Conservation (phyloP, 2,797 vertebrate genomes). For the Hypotaenidia okinawae region DNA sequence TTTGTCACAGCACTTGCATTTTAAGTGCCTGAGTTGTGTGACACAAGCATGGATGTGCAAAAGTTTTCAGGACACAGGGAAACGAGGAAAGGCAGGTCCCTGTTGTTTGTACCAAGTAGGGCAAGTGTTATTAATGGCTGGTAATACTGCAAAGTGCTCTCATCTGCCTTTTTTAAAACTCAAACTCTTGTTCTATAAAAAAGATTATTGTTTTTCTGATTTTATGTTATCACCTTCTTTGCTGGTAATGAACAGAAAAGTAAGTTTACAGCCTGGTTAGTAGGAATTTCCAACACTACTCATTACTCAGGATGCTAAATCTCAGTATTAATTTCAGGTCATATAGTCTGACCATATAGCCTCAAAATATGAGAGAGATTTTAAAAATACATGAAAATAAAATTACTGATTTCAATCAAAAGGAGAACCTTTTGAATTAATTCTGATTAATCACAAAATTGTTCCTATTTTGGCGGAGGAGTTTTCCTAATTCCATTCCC, state of each 20-base stretch:
- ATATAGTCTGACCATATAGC: neutral
- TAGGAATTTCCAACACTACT: neutral
- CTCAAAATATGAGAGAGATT: neutral
- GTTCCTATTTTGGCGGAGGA: neutral
- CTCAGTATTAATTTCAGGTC: neutral
- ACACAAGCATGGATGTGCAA: fast-evolving
- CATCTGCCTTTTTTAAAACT: neutral
- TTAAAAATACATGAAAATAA: neutral
- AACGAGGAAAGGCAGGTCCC: neutral
- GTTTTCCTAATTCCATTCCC: neutral
- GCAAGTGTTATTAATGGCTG: neutral
- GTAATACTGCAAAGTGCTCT: neutral
- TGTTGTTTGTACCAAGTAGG: neutral
- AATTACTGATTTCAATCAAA: neutral
- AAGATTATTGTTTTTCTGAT: neutral
- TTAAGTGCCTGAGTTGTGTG: neutral
- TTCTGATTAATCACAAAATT: neutral
- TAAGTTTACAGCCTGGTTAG: neutral
- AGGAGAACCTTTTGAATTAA: neutral
- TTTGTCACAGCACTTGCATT: neutral
- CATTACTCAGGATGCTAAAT: neutral
- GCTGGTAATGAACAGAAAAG: neutral
- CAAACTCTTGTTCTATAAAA: neutral
- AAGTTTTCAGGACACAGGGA: neutral
- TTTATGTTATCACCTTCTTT: neutral